Base-by-base conservation (phyloP, 2,888 invertebrate genomes). In the Chironomus riparius region DNA sequence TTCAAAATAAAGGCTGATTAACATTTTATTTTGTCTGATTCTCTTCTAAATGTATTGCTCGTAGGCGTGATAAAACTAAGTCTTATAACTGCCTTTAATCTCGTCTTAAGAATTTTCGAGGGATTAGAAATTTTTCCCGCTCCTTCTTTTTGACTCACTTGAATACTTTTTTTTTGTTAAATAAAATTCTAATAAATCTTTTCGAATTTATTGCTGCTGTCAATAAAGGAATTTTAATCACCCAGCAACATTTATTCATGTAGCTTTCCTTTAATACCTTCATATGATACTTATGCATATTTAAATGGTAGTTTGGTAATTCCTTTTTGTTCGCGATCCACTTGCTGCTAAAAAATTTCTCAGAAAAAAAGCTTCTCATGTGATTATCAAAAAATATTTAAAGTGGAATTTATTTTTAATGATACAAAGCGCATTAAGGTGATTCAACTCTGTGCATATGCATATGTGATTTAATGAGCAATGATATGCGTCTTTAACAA, bases 171-270 rank as follows among this genome's bases (percentile, higher is more conserved):
- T 28, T 28, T 28, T 28, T 28, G 3, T 18, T 12, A 21, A 65
- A 22, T 7, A 22, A 65, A 13, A 65, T 65, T 21, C 65, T 65
- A 65, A 65, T 65, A 65, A 65, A 65, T 65, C 65, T 65, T 65
- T 62, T 65, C 21, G 21, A 65, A 65, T 65, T 65, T 65, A 65
- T 65, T 24, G 3, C 65, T 24, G n/a, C 22, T 65, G 65, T 21
- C 65, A 65, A 65, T 65, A 13, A 65, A 65, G n/a, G 65, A 65
- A 65, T 65, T 65, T 65, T 65, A 65, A 65, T 65, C 65, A 21
- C 65, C 18, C 56, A 18, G 38, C 56, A 18, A n/a, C 50, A 50
- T 50, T 1, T 50, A n/a, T n/a, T 15, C 15, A 50, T 15, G n/a
- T 56, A 15, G 56, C 56, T 56, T 56, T 56, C 56, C 56, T 56